Percentiles rank a stretch among this genome's conserved stretches.
Conservation (phyloP, 2,113 vertebrate species). For the Lota lota region DNA sequence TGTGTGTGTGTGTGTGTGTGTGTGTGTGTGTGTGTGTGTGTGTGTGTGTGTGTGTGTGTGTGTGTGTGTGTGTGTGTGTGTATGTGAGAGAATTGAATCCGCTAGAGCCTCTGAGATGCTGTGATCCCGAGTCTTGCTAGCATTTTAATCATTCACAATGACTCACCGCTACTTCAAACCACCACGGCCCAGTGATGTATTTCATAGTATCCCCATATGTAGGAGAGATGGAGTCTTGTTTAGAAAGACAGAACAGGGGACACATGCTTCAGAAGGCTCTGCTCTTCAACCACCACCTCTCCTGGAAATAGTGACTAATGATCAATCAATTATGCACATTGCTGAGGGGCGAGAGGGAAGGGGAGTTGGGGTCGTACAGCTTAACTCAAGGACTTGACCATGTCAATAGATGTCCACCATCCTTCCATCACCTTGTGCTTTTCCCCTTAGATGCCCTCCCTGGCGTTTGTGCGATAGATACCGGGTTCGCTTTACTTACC, state of each 20-base stretch:
- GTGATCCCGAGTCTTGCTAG: conserved; percentile 32
- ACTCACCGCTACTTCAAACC: conserved; percentile 57
- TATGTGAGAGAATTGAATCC: conserved; percentile 26
- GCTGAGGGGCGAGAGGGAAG: conserved; percentile 43
- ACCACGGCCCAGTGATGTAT: conserved; percentile 35
- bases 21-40: conserved; percentile 54
- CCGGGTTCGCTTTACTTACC: conserved; percentile 58
- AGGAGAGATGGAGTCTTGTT: neutral
- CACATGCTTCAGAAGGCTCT: conserved; percentile 36
- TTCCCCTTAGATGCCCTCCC: conserved; percentile 53
- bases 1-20: conserved; percentile 38
- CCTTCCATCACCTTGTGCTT: conserved; percentile 51
- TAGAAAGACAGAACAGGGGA: conserved; percentile 25
- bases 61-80: conserved; percentile 35
- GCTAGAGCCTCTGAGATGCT: conserved; percentile 39
- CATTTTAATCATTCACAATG: conserved; percentile 64
- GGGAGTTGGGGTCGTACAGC: conserved; percentile 41
- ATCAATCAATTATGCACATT: conserved; percentile 61
- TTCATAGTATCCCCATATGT: no score
- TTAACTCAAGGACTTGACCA: conserved; percentile 63
- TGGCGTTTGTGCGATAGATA: conserved; percentile 34
- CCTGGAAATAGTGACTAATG: conserved; percentile 72
- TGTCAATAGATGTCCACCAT: conserved; percentile 66
- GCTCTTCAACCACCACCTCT: conserved; percentile 50
- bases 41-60: conserved; percentile 46